phyloP scores from a whole-genome alignment of 2,888 invertebrate genomes.

The Pogonocherus hispidulus region DNA sequence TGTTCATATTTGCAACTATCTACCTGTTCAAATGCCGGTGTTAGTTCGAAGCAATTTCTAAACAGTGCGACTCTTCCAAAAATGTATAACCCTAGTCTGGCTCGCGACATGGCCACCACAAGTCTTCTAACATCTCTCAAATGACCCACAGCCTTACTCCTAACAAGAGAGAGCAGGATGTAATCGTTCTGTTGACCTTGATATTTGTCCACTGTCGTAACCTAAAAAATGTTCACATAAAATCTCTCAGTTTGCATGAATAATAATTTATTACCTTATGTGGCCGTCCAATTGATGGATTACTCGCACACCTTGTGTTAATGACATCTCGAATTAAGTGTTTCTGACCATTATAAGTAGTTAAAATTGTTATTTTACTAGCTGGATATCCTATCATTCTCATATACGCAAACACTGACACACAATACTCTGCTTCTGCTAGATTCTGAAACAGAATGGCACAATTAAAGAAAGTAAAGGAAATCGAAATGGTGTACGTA shows the following conservation, averaged over 20 bases:
- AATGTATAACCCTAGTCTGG: conserved; percentile 95
- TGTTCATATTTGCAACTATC: neutral
- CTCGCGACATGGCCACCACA: conserved; percentile 98
- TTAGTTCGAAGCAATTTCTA: conserved; percentile 96
- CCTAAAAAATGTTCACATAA: conserved; percentile 66
- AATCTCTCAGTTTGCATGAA: neutral
- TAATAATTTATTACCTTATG: conserved; percentile 81
- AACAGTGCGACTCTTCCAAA: conserved; percentile 95
- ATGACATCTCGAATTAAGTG: conserved; percentile 97
- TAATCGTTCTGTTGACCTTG: conserved; percentile 99
- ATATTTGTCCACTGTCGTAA: conserved; percentile 98
- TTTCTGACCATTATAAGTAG: conserved; percentile 99
- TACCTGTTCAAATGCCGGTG: conserved; percentile 93
- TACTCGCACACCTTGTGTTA: conserved; percentile 91
- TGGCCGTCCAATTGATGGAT: conserved; percentile 94
- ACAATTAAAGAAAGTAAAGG: too few relatives aligned
- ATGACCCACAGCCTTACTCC: conserved; percentile 98
- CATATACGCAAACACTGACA: conserved; percentile 99
- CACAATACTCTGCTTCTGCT: conserved; percentile 94
- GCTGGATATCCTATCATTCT: conserved; percentile 96
- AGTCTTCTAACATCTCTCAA: conserved; percentile 95
- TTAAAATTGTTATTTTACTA: conserved; percentile 95
- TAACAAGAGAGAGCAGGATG: conserved; percentile 94
- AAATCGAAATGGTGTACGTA: too few relatives aligned
- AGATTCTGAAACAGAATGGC: conserved; percentile 74